Evolutionary conservation across 2,113 vertebrate species (phyloP), one percentile per base, ranked within the genome.

Genomic region (Jaculus jaculus): DNA sequence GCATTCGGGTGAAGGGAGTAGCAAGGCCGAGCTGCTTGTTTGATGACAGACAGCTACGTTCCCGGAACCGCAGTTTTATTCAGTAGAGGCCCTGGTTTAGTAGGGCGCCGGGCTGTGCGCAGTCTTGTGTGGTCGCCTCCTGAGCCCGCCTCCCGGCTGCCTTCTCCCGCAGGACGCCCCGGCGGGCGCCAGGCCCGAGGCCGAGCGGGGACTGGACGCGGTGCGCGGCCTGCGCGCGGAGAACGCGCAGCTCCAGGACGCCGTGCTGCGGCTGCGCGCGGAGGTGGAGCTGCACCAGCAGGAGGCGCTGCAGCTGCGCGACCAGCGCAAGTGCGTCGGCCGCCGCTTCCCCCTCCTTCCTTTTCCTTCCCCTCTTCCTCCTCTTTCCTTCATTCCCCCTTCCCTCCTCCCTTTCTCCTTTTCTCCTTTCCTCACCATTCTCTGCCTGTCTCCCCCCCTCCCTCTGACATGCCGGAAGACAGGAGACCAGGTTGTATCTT

Each of bases 271-370:
- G 30, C 97, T 98, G 80, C 98, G 92, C 68, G 92, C 97, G 3
- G 98, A 99, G 73, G 95, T 98, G 95, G 98, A 98, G 58, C 97
- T 96, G 5, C 98, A 98, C 96, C 98, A 98, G 95, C 98, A 99
- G 97, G 98, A 99, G 97, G 97, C 98, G 96, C 93, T 97, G 90
- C 98, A 98, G 93, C 97, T 99, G 94, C 98, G 98, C 80, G 98
- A 99, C 66, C 98, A 98, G 94, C 98, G 96, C 96, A 98, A 97
- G 98, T 99, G 91, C 66, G 98, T 65, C 37, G 3, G 42, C 1
- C 13, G 1, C 17, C 2, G 54, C 5, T 30, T 58, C 26, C 81
- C 63, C 6, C 24, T 82, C 32, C 24, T 23, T 24, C 51, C 7
- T 2, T 11, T 20, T n/a, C 34, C 26, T 39, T 63, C 78, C 15